phyloP scores from a whole-genome alignment of 2,797 vertebrate species.

The Emys orbicularis region DNA sequence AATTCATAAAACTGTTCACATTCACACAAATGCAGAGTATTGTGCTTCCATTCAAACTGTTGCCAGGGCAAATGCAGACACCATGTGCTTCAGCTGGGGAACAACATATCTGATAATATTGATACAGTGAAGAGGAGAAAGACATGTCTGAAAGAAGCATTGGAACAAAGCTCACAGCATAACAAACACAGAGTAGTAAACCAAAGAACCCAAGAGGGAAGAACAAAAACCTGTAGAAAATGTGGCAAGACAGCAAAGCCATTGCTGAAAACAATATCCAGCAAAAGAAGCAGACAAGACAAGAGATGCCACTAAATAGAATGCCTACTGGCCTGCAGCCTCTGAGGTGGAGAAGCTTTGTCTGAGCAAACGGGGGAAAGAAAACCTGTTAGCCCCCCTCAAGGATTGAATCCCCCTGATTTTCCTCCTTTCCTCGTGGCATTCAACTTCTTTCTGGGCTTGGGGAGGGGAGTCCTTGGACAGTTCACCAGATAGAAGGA shows the following conservation, averaged over 20 bases:
- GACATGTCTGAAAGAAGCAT: constrained; percentile 51
- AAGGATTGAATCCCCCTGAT: not conserved
- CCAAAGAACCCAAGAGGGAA: constrained; percentile 31
- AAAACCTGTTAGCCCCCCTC: not conserved
- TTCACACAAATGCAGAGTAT: constrained; percentile 51
- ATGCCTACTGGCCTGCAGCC: not conserved
- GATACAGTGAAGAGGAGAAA: constrained; percentile 55
- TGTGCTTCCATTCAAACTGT: constrained; percentile 64
- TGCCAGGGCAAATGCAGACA: constrained; percentile 70
- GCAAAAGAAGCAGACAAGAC: not conserved
- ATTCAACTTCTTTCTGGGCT: not conserved
- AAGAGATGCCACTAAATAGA: constrained; percentile 15
- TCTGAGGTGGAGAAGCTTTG: not conserved
- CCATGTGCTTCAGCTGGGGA: constrained; percentile 59
- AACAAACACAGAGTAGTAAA: constrained; percentile 23
- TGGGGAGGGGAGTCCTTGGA: not conserved
- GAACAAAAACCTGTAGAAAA: constrained; percentile 18
- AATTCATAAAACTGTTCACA: constrained; percentile 47
- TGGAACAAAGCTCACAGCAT: constrained; percentile 32
- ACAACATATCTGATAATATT: constrained; percentile 61
- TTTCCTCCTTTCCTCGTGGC: not conserved
- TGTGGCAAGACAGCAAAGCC: constrained; percentile 20
- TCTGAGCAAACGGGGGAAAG: not conserved
- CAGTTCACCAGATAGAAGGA: not conserved
- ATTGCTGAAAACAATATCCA: constrained; percentile 40